A percentile compares a stretch with the other conserved stretches of the same genome.
phyloP scores from a whole-genome alignment of 2,113 vertebrate species.

The Aythya baeri region DNA sequence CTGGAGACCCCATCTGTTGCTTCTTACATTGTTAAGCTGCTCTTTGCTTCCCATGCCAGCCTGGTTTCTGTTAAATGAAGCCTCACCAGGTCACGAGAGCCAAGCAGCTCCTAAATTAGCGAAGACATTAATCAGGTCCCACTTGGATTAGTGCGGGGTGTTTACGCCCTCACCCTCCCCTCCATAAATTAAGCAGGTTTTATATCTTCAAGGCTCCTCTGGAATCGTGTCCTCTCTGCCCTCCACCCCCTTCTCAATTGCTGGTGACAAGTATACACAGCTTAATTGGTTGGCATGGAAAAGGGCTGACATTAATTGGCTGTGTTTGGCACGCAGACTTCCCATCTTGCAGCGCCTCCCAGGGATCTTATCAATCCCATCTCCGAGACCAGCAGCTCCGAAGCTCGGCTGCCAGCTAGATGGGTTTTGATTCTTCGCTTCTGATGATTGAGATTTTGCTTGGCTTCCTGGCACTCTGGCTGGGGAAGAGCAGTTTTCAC shows the following conservation, averaged over 20 bases:
- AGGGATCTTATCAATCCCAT: slow-evolving; percentile 74
- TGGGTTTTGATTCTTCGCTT: slow-evolving; percentile 55
- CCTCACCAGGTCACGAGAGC: slow-evolving; percentile 34
- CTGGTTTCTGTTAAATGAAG: slow-evolving; percentile 34
- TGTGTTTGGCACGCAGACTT: slow-evolving; percentile 70
- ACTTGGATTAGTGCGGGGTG: background rate
- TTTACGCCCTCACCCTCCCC: background rate
- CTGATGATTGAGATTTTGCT: slow-evolving; percentile 50
- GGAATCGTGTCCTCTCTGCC: background rate
- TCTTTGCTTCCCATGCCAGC: slow-evolving; percentile 51
- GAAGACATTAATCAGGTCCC: slow-evolving; percentile 52
- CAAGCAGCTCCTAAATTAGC: slow-evolving; percentile 41
- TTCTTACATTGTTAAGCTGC: slow-evolving; percentile 35
- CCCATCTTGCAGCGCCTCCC: slow-evolving; percentile 58
- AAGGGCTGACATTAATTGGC: slow-evolving; percentile 77
- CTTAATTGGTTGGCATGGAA: slow-evolving; percentile 81
- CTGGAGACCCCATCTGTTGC: slow-evolving; percentile 63
- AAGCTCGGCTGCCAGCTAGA: slow-evolving; percentile 64
- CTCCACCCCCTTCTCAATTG: slow-evolving; percentile 35
- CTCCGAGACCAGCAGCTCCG: slow-evolving; percentile 53
- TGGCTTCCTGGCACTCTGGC: slow-evolving; percentile 60
- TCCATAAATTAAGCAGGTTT: slow-evolving; percentile 24
- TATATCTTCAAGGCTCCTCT: slow-evolving; percentile 33
- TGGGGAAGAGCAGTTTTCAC: slow-evolving; percentile 6
- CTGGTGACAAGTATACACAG: slow-evolving; percentile 72